phyloP scores from a whole-genome alignment of 2,797 vertebrate species.

The Pseudotriccus pelzelni region DNA sequence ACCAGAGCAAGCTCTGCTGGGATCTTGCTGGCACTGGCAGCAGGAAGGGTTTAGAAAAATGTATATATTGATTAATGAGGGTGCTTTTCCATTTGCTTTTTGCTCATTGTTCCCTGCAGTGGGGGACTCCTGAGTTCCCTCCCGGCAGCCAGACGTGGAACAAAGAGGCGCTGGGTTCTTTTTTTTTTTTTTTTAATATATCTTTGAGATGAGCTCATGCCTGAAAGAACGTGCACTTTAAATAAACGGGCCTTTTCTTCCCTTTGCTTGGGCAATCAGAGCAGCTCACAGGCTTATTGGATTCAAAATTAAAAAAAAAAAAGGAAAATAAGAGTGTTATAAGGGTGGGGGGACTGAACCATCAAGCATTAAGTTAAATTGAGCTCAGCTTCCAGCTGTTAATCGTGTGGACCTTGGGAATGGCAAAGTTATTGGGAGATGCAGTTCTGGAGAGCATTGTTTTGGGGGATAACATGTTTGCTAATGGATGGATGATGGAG shows the following conservation, averaged over 20 bases:
- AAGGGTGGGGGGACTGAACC: background rate
- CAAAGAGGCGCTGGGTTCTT: constrained; percentile 17
- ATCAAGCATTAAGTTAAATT: background rate
- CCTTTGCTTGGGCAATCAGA: background rate
- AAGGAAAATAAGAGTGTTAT: background rate
- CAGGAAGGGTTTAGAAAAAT: background rate
- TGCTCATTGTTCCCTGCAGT: constrained; percentile 33
- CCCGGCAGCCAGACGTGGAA: background rate
- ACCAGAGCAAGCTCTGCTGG: background rate
- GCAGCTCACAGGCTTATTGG: background rate
- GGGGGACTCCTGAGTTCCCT: constrained; percentile 31
- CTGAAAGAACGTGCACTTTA: constrained; percentile 38
- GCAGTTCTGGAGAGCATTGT: background rate
- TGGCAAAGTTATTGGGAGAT: background rate
- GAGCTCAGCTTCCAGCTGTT: background rate
- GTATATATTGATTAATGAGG: constrained; percentile 31
- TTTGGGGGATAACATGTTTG: background rate
- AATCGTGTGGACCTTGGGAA: background rate
- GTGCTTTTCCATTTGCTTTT: background rate
- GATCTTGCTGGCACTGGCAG: background rate
- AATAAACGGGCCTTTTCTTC: constrained; percentile 30
- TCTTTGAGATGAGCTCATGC: constrained; percentile 63
- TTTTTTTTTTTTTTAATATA: background rate
- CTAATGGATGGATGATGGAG: background rate
- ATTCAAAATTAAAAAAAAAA: background rate